Conservation (phyloP, 1,140 invertebrate genomes). For the Drosophila arizonae region DNA sequence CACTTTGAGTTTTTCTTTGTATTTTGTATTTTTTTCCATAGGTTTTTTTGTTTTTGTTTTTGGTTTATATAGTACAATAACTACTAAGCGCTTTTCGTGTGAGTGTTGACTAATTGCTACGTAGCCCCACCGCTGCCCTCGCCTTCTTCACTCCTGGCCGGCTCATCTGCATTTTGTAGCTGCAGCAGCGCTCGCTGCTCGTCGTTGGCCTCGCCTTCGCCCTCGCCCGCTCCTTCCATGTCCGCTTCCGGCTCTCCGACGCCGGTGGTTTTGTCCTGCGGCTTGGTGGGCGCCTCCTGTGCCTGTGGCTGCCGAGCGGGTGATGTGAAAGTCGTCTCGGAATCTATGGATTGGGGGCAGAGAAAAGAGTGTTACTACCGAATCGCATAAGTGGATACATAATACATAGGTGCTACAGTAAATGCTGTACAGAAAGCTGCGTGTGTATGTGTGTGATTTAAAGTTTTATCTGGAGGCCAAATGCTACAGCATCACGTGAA, state of each 20-base stretch:
- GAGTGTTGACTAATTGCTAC: slow-evolving; percentile 73
- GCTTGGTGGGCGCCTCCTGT: slow-evolving; percentile 23
- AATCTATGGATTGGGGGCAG: slow-evolving; percentile 54
- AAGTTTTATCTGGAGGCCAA: slow-evolving; percentile 37
- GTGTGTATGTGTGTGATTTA: slow-evolving; percentile 12
- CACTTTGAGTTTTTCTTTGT: slow-evolving; percentile 71
- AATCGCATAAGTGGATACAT: background rate
- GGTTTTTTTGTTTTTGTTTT: slow-evolving; percentile 16
- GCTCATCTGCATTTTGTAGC: slow-evolving; percentile 29
- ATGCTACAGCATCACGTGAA: slow-evolving; percentile 49
- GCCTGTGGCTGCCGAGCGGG: slow-evolving; percentile 52
- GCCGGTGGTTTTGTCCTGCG: slow-evolving; percentile 34
- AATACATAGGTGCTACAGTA: slow-evolving; percentile 18
- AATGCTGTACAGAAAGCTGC: slow-evolving; percentile 66
- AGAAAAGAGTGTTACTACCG: slow-evolving; percentile 18
- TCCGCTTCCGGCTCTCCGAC: slow-evolving; percentile 8
- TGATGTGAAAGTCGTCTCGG: slow-evolving; percentile 81
- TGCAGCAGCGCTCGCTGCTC: slow-evolving; percentile 73
- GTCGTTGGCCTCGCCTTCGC: slow-evolving; percentile 63
- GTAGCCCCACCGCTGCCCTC: slow-evolving; percentile 50
- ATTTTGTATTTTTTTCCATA: slow-evolving; percentile 26
- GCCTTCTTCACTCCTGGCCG: slow-evolving; percentile 40
- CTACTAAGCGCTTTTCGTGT: slow-evolving; percentile 60
- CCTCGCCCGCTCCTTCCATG: slow-evolving; percentile 32
- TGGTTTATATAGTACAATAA: slow-evolving; percentile 52